These are phyloP conservation scores for Limnephilus rhombicus DNA, from an alignment of 2,888 invertebrate genomes.

Conservation along the genomic window DNA sequence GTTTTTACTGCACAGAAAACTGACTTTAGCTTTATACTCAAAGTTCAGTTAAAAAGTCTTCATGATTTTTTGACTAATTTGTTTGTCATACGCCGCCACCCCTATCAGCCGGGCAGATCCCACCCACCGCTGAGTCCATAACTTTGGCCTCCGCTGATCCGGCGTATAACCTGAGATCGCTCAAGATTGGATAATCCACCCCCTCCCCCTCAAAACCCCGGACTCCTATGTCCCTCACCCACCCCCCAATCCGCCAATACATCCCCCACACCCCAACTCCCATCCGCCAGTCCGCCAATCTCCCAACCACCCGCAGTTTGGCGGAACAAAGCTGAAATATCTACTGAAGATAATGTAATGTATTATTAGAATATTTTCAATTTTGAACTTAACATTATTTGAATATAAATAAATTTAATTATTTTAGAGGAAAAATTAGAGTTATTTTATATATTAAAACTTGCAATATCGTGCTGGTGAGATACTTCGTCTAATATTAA, in stretches of 20 bases:
- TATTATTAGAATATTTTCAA: no score
- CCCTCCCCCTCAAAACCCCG: not conserved
- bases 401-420: no score
- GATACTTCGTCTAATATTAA: no score
- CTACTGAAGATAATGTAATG: not conserved
- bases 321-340: not conserved
- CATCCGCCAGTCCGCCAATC: not conserved
- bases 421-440: no score
- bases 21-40: no score
- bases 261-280: not conserved
- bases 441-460: no score
- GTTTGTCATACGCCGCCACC: not conserved
- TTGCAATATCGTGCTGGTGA: no score
- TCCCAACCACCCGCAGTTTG: not conserved
- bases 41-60: no score
- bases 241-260: not conserved
- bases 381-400: no score
- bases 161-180: conserved; percentile 47
- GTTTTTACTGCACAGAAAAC: no score
- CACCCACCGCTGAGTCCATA: conserved; percentile 39
- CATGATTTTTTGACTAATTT: not conserved
- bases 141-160: conserved; percentile 45
- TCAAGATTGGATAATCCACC: conserved; percentile 43
- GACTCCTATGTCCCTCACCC: not conserved
- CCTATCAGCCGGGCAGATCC: conserved; percentile 2